Evolutionary conservation across 1,140 invertebrate genomes (phyloP).

Genomic region (Temnothorax curvispinosus): DNA sequence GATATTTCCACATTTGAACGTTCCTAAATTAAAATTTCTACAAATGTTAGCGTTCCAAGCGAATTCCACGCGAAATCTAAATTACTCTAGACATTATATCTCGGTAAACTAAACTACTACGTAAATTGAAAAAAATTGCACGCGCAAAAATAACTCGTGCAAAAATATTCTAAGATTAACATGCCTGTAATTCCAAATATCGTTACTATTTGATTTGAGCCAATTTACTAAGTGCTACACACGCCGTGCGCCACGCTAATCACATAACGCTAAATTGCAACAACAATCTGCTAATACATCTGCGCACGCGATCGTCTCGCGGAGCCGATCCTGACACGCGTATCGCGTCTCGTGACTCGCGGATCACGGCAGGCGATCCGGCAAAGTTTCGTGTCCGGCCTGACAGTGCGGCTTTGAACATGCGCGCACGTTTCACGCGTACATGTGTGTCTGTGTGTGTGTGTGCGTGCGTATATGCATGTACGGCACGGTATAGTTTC

Average conservation of each 20-base stretch:
- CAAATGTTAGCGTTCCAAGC: background rate
- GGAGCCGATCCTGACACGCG: slow-evolving; percentile 54
- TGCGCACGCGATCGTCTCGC: slow-evolving; percentile 54
- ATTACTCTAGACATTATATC: background rate
- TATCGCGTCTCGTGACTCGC: slow-evolving; percentile 59
- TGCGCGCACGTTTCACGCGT: background rate
- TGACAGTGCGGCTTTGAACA: slow-evolving; percentile 53
- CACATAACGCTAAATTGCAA: slow-evolving; percentile 60
- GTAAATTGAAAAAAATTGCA: background rate
- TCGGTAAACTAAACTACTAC: background rate
- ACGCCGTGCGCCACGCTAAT: slow-evolving; percentile 35
- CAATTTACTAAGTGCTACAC: slow-evolving; percentile 56
- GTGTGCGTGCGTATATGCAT: background rate
- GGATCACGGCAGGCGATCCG: slow-evolving; percentile 55
- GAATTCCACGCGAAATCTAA: background rate
- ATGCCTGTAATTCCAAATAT: slow-evolving; percentile 4
- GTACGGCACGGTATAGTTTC: slow-evolving; percentile 38
- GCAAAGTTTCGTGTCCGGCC: slow-evolving; percentile 55
- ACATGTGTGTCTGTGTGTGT: background rate
- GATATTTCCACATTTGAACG: background rate
- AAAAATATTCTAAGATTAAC: slow-evolving; percentile 24
- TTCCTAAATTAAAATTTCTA: background rate
- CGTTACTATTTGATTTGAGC: slow-evolving; percentile 36
- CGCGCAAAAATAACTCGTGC: background rate
- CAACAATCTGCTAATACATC: slow-evolving; percentile 62